Evolutionary conservation across 2,797 vertebrate species (phyloP).

Genomic region (Hyperoplus immaculatus): DNA sequence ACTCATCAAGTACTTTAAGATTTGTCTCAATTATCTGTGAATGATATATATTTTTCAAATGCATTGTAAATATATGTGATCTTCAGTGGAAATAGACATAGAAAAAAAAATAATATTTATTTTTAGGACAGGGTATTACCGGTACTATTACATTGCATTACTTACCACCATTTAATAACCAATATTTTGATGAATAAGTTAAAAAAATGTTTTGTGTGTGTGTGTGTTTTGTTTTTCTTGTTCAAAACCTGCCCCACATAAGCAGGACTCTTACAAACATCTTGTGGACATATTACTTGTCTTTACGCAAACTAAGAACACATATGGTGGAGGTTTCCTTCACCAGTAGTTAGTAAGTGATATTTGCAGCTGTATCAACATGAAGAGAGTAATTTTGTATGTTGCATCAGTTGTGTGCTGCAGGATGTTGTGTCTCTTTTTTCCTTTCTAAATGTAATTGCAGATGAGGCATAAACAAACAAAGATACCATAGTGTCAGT

Average conservation of each 20-base stretch:
- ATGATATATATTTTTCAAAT: neutral
- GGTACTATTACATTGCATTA: neutral
- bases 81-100: neutral
- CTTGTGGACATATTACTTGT: conserved; percentile 10
- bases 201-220: too few relatives aligned
- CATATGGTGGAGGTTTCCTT: neutral
- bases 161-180: neutral
- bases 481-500: conserved; percentile 12
- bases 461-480: conserved; percentile 13
- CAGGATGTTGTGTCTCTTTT: conserved; percentile 24
- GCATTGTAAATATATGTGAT: neutral
- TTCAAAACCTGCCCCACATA: conserved; percentile 21
- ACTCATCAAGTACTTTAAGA: neutral
- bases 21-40: neutral
- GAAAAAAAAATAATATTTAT: neutral
- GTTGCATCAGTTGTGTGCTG: neutral
- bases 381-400: conserved; percentile 9
- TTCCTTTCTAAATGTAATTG: conserved; percentile 11
- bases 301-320: conserved; percentile 14
- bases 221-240: neutral
- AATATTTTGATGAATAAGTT: neutral
- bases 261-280: conserved; percentile 2
- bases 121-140: too few relatives aligned
- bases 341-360: neutral
- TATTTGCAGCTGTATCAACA: conserved; percentile 21